These are phyloP conservation scores for Papilio glaucus DNA, from an alignment of 1,140 invertebrate genomes.

Conservation along the genomic window DNA sequence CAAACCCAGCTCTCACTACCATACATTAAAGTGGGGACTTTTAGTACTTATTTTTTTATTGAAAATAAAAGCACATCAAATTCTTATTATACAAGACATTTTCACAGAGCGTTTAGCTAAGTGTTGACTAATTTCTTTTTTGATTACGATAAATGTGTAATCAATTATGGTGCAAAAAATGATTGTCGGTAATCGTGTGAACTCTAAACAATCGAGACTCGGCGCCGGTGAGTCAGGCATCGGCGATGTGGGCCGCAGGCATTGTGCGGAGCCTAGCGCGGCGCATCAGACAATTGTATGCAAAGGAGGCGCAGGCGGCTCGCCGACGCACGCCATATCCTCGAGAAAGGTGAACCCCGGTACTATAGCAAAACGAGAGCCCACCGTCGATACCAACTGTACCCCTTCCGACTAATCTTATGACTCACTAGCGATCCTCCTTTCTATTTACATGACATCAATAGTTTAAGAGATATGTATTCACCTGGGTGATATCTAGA, in stretches of 20 bases:
- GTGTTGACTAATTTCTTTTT: constrained; percentile 18
- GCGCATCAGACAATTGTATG: constrained; percentile 73
- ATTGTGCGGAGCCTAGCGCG: constrained; percentile 56
- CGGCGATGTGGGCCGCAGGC: constrained; percentile 67
- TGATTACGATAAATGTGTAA: constrained; percentile 50
- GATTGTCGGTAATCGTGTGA: constrained; percentile 73
- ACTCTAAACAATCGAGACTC: constrained; percentile 78
- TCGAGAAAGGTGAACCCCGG: constrained; percentile 54
- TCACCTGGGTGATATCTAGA: no score
- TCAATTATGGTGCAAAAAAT: constrained; percentile 51
- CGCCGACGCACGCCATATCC: constrained; percentile 52
- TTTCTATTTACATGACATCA: constrained; percentile 9
- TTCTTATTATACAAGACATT: no score
- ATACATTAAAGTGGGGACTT: no score
- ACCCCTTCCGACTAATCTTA: neutral
- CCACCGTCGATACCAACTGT: neutral
- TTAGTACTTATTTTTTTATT: no score
- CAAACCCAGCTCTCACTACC: no score
- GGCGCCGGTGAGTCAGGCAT: constrained; percentile 72
- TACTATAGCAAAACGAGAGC: neutral
- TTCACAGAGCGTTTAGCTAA: constrained; percentile 10
- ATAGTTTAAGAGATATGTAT: neutral
- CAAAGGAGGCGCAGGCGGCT: constrained; percentile 75
- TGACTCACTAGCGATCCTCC: constrained; percentile 26
- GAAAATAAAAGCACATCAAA: no score